Evolutionary conservation across 1,140 invertebrate genomes (phyloP), one percentile per base, ranked within the genome.

Genomic region (Papilio dardanus): DNA sequence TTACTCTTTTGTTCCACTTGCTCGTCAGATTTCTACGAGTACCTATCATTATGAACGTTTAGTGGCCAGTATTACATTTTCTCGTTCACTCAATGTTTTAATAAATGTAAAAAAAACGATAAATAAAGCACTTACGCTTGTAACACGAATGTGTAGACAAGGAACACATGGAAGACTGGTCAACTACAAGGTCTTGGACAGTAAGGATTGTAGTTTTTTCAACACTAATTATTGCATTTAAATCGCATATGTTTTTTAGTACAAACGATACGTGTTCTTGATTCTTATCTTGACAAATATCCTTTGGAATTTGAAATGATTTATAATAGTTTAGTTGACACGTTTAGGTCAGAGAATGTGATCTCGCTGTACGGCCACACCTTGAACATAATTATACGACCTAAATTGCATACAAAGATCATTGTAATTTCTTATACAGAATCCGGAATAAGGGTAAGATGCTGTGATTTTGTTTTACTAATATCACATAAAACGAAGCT

Each of bases 291-390:
- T 67, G 65, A 67, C n/a, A 67, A 35, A 67, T 35, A 4, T 67
- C 1, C 16, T 58, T 54, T 73, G 10, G 35, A 16, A 58, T 73
- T 73, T 35, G 35, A 35, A 73, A 24, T 54, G 31, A 58, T 58
- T 73, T 58, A 73, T 73, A 73, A n/a, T 19, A 21, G 69, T 50
- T n/a, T 7, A 50, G 71, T 54, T 10, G 83, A 84, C 82, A 54
- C 74, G 82, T 83, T 87, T 87, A 84, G 85, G 85, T 88, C 84
- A 84, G 77, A 77, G 75, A 81, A 80, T 81, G 74, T 78, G 75
- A 77, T 76, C 50, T 35, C 71, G 31, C 33, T 19, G 79, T 74
- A 81, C 76, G 79, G 74, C 81, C 83, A 75, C 84, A 74, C 82
- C 86, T 79, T 79, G 33, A 69, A 74, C 42, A 58, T 69, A 74